phyloP scores from a whole-genome alignment of 1,140 invertebrate genomes.

The Solenopsis invicta region DNA sequence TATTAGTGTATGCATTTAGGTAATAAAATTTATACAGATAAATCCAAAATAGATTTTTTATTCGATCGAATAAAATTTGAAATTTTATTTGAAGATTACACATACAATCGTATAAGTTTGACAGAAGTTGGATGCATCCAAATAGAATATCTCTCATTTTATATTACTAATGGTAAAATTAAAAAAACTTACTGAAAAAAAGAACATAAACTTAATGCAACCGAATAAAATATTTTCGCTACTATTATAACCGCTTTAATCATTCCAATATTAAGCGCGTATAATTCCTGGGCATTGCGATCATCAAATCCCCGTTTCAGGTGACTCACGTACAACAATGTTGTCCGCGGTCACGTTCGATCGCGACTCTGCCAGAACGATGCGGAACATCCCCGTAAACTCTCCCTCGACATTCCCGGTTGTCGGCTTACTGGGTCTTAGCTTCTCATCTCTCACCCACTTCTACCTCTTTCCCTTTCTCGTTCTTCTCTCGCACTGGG shows the following conservation, averaged over 20 bases:
- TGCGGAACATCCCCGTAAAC: conserved; percentile 10
- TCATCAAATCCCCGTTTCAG: not conserved
- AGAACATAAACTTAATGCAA: not conserved
- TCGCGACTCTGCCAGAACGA: conserved; percentile 19
- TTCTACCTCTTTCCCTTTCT: not conserved
- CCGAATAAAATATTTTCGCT: not conserved
- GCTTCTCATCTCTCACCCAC: not conserved
- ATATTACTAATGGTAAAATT: not conserved
- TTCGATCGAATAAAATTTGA: not conserved
- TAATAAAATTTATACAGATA: not conserved
- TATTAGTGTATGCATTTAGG: not conserved
- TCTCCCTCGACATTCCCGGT: conserved; percentile 24
- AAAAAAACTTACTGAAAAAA: not conserved
- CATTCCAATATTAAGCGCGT: not conserved
- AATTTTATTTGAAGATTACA: not conserved
- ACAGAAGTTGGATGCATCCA: not conserved
- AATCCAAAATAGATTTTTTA: not conserved
- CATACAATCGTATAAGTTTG: not conserved
- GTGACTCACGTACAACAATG: conserved; percentile 24
- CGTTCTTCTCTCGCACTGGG: not conserved
- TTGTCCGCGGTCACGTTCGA: conserved; percentile 7
- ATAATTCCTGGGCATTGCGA: not conserved
- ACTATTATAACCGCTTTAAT: not conserved
- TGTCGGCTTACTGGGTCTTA: not conserved
- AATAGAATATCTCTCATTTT: conserved; percentile 1